Percentiles rank a stretch among this genome's conserved stretches.
These are phyloP conservation scores for Malthinus flaveolus DNA, from an alignment of 2,888 invertebrate genomes.

Conservation along the genomic window DNA sequence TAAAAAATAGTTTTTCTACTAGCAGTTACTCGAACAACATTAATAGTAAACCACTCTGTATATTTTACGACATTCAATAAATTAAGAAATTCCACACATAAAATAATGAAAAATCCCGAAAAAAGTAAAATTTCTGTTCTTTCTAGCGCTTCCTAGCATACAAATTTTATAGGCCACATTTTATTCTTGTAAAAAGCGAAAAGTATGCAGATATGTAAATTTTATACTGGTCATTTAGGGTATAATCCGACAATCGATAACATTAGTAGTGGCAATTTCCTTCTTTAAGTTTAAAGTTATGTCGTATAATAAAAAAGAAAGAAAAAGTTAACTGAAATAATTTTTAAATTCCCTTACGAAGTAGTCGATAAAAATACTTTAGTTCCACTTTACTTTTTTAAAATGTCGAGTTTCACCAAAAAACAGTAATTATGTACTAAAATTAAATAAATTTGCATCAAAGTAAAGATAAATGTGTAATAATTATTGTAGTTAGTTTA, in stretches of 20 bases:
- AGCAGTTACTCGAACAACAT: too few relatives aligned
- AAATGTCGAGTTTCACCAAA: too few relatives aligned
- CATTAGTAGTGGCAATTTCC: constrained; percentile 8
- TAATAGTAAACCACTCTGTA: too few relatives aligned
- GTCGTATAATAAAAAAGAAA: not conserved
- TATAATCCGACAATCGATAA: constrained; percentile 18
- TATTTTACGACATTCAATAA: too few relatives aligned
- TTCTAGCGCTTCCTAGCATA: constrained; percentile 11
- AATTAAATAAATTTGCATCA: too few relatives aligned
- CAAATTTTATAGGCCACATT: constrained; percentile 15
- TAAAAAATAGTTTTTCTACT: too few relatives aligned
- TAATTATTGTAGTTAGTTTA: too few relatives aligned
- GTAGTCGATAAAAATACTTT: not conserved
- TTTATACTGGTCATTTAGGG: constrained; percentile 15
- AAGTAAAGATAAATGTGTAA: too few relatives aligned
- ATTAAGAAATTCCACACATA: too few relatives aligned
- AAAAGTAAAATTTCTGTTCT: constrained; percentile 8
- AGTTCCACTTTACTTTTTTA: not conserved
- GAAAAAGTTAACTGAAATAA: not conserved
- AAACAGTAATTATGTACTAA: too few relatives aligned
- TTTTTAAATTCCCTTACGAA: not conserved
- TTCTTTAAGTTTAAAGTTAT: not conserved
- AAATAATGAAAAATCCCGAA: not conserved
- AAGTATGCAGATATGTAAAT: constrained; percentile 16
- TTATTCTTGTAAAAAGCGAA: constrained; percentile 17